phyloP scores from a whole-genome alignment of 53 echinoderm and acorn worm species.

The Holothuria scabra region DNA sequence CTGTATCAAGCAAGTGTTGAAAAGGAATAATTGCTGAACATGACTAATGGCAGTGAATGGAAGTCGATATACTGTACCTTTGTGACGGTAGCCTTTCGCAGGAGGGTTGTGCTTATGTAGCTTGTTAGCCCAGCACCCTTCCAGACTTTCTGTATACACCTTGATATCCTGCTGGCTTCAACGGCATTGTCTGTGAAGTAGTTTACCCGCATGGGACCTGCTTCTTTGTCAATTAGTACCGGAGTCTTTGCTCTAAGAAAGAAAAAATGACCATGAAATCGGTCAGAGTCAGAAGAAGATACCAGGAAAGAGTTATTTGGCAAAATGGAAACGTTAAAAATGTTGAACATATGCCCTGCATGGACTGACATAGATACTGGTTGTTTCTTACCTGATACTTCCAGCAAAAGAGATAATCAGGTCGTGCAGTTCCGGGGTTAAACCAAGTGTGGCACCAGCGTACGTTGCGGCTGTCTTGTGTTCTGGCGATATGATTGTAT shows the following conservation, averaged over 20 bases:
- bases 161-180: not conserved
- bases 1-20: too few relatives aligned
- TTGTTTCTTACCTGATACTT: too few relatives aligned
- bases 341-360: too few relatives aligned
- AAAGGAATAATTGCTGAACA: too few relatives aligned
- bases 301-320: too few relatives aligned
- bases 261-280: too few relatives aligned
- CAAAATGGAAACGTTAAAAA: too few relatives aligned
- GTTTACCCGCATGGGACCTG: not conserved
- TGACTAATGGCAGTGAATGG: too few relatives aligned
- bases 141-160: not conserved
- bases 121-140: not conserved
- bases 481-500: not conserved
- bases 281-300: too few relatives aligned
- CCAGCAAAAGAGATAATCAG: not conserved
- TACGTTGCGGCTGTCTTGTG: slow-evolving; percentile 15
- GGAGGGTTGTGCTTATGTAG: not conserved
- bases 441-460: not conserved
- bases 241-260: too few relatives aligned
- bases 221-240: not conserved
- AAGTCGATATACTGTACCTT: not conserved
- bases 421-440: not conserved
- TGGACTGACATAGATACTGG: too few relatives aligned
- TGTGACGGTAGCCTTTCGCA: not conserved
- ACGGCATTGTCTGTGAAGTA: not conserved